These are phyloP conservation scores for Chiroxiphia lanceolata DNA, from an alignment of 2,797 vertebrate genomes.

Conservation along the genomic window DNA sequence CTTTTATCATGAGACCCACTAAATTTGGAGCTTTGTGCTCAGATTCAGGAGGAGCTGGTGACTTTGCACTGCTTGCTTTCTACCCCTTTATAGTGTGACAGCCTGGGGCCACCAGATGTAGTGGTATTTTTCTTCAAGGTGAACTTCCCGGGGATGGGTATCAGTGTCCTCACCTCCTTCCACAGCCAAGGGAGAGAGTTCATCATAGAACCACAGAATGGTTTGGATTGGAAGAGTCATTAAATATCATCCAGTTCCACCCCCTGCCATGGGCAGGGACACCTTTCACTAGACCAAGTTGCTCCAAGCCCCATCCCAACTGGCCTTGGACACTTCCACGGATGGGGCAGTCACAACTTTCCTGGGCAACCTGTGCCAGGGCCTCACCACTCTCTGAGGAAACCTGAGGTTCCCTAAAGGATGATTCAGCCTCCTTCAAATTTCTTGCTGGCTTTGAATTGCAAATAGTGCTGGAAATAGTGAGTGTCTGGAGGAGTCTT, in stretches of 20 bases:
- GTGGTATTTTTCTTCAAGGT: not conserved
- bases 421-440: not conserved
- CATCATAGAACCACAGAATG: not conserved
- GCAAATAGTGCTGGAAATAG: not conserved
- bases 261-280: not conserved
- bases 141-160: not conserved
- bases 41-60: not conserved
- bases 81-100: not conserved
- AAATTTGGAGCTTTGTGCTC: not conserved
- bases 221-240: not conserved
- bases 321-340: not conserved
- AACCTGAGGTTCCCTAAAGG: not conserved
- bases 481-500: not conserved
- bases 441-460: not conserved
- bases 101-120: not conserved
- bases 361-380: not conserved
- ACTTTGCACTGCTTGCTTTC: not conserved
- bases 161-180: not conserved
- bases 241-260: not conserved
- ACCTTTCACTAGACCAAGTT: rapidly evolving
- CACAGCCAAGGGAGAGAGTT: not conserved
- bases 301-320: not conserved
- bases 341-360: not conserved
- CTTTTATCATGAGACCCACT: not conserved
- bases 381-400: not conserved